Conservation (phyloP, 2,888 invertebrate genomes). For the Hesperia comma region DNA sequence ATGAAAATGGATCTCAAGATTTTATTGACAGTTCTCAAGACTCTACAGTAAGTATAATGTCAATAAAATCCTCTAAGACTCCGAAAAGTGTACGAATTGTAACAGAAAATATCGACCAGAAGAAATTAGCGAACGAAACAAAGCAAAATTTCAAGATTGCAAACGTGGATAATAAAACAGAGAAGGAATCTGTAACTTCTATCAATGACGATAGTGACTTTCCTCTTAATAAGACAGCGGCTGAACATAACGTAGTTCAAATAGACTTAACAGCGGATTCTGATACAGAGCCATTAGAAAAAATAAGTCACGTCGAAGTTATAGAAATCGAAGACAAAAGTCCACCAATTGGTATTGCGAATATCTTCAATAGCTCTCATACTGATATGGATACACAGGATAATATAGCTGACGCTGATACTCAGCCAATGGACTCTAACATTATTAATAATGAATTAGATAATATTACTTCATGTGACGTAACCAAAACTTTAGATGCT, state of each 20-base stretch:
- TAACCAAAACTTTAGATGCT: slow-evolving; percentile 12
- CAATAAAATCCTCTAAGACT: slow-evolving; percentile 61
- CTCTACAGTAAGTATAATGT: slow-evolving; percentile 66
- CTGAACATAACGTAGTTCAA: slow-evolving; percentile 45
- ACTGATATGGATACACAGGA: slow-evolving; percentile 47
- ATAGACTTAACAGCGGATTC: slow-evolving; percentile 63
- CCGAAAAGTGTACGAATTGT: slow-evolving; percentile 52
- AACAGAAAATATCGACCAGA: slow-evolving; percentile 45
- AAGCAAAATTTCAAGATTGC: slow-evolving; percentile 15
- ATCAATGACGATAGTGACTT: slow-evolving; percentile 64
- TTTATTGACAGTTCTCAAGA: slow-evolving; percentile 86
- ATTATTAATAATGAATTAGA: slow-evolving; percentile 28
- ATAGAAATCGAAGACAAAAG: slow-evolving; percentile 53
- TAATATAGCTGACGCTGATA: slow-evolving; percentile 65
- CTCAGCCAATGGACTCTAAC: slow-evolving; percentile 58
- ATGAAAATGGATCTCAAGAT: slow-evolving; percentile 62
- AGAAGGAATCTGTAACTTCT: slow-evolving; percentile 37
- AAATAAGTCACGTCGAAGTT: slow-evolving; percentile 51
- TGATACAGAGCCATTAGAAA: slow-evolving; percentile 59
- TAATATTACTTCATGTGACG: slow-evolving; percentile 10
- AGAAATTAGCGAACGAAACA: slow-evolving; percentile 28
- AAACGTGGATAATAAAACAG: slow-evolving; percentile 16
- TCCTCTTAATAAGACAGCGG: slow-evolving; percentile 62
- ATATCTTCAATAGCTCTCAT: slow-evolving; percentile 50
- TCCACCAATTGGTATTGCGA: slow-evolving; percentile 45